Evolutionary conservation across 2,113 vertebrate genomes (phyloP).

Genomic region (Atlantisia rogersi): DNA sequence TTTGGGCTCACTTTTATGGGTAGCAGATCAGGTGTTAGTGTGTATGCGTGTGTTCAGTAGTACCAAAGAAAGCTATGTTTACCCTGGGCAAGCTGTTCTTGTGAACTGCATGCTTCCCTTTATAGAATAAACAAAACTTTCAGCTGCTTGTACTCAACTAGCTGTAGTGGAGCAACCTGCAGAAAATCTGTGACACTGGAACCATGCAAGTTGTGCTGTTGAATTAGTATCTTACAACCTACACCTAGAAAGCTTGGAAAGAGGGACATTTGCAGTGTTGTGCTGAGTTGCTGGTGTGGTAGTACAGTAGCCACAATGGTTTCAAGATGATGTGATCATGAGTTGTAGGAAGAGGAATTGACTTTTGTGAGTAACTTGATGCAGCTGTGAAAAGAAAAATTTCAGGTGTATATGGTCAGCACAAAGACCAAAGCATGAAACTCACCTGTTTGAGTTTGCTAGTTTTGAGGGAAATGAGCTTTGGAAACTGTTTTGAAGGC

Average conservation of each 20-base stretch:
- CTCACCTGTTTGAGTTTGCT: not conserved
- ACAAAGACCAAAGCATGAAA: not conserved
- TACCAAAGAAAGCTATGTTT: not conserved
- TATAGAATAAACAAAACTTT: not conserved
- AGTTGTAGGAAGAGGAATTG: not conserved
- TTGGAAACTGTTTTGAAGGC: not conserved
- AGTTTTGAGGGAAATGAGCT: not conserved
- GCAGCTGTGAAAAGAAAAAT: not conserved
- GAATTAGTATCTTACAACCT: not conserved
- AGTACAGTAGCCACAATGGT: not conserved
- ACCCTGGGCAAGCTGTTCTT: not conserved
- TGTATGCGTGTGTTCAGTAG: not conserved
- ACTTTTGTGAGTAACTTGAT: not conserved
- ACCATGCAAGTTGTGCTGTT: not conserved
- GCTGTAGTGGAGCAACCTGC: not conserved
- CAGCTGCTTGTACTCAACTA: not conserved
- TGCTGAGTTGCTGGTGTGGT: not conserved
- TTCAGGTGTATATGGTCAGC: not conserved
- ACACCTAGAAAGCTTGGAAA: not conserved
- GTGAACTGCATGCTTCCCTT: not conserved
- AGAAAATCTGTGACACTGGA: not conserved
- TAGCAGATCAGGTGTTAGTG: not conserved
- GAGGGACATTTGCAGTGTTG: not conserved
- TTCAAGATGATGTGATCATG: accelerated
- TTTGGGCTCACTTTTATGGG: not conserved